Base-by-base conservation (phyloP, 2,797 vertebrate genomes). In the Spondyliosoma cantharus region DNA sequence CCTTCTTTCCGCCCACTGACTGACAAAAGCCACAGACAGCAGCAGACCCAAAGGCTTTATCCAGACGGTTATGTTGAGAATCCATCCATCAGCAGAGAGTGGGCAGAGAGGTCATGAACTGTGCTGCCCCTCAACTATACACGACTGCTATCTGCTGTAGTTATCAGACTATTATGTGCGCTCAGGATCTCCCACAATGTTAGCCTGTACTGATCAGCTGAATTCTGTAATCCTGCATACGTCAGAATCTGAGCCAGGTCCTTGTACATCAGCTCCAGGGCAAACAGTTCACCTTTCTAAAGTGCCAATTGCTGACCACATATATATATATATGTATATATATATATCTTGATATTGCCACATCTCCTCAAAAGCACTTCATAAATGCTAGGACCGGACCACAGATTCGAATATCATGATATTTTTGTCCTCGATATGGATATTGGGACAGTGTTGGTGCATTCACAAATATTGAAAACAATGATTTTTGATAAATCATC, bases 21-120 rank as follows among this genome's bases (percentile, higher is more conserved):
- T 89, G 84, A 89, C 90, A 93, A 91, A 92, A 86, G 87, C 85
- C 85, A 71, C 73, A 76, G 87, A 84, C 82, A 78, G 85, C 75
- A 67, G 83, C 62, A 8, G 32, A 76, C 57, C 76, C 42, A 84
- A 80, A 78, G 80, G 79, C 82, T 89, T 89, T 89, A 89, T 86
- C 69, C 80, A 80, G 84, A 87, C 50, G 20, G 85, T 82, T 85
- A 75, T 78, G 86, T 68, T 70, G 78, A 85, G 84, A 89, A 88
- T 76, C 69, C 85, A 86, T 85, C 84, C 67, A 87, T 93, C 91
- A 89, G 89, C 87, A 82, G 74, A 76, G 76, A 86, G 84, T 78
- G 76, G 85, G 72, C 72, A 85, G 77, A 59, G 65, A 71, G 90
- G 89, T 92, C 83, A 68, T 62, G 76, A 90, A 87, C 89, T 63